A percentile compares a stretch with the other conserved stretches of the same genome.
Evolutionary conservation across 2,797 vertebrate species (phyloP).

Genomic region (Prunella strophiata): DNA sequence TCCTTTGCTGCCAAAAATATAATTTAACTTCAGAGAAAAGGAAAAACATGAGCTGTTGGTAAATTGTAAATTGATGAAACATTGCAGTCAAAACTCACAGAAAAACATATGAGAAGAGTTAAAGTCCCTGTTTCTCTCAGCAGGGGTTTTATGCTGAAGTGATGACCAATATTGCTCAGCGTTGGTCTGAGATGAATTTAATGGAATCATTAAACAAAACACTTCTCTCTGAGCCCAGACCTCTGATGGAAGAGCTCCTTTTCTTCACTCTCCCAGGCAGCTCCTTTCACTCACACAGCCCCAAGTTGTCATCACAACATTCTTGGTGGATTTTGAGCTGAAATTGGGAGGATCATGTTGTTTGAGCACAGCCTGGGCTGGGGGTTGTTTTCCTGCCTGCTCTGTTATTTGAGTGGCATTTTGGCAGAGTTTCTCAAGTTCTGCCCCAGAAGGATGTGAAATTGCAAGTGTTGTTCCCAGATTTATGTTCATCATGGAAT

Average conservation of each 20-base stretch:
- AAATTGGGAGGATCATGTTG: fast-evolving
- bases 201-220: not conserved
- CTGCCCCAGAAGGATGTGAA: not conserved
- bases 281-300: not conserved
- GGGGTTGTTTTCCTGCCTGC: not conserved
- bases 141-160: not conserved
- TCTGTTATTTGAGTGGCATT: not conserved
- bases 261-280: not conserved
- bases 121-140: not conserved
- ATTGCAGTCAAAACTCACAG: not conserved
- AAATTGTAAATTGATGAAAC: not conserved
- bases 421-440: not conserved
- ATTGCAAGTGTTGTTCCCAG: not conserved
- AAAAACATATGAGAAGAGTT: not conserved
- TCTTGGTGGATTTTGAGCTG: not conserved
- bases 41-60: not conserved
- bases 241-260: not conserved
- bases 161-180: not conserved
- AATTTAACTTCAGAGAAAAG: not conserved
- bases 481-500: not conserved
- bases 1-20: not conserved
- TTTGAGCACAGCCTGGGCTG: not conserved
- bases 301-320: not conserved
- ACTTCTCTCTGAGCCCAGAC: not conserved
- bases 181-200: not conserved